Base-by-base conservation (phyloP, 1,140 invertebrate genomes). In the Diorhabda sublineata region DNA sequence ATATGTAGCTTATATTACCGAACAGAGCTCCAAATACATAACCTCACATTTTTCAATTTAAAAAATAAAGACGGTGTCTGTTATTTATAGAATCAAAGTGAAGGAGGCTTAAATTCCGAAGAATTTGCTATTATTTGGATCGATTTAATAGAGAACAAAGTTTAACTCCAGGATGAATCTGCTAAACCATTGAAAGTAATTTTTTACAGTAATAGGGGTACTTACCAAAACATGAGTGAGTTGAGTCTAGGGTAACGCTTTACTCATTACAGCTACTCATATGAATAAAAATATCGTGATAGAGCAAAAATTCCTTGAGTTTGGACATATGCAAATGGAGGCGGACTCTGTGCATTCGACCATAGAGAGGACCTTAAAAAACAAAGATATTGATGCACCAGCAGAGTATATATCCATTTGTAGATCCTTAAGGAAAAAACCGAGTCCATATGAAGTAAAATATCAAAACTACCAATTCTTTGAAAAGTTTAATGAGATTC, bases 1-100 rank as follows among this genome's bases (percentile, higher is more conserved):
- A 73, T 76, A 52, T 73, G 67, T 44, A 61, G 62, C 9, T 42
- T 76, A 6, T 78, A 78, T 60, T 80, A 74, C 65, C 76, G 74
- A 61, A 77, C 71, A 58, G 58, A 69, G 9, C 56, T 69, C 56
- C 59, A 11, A 11, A n/a, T 58, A 26, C 61, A 64, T 43, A 69
- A 63, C 58, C 45, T 68, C 3, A 42, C 11, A 8, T 68, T 63
- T 56, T 65, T 41, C 7, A 52, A 68, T 45, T 42, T 71, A 8
- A 9, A 5, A 6, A 61, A 58, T 65, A 68, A 71, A 58, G 58
- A 68, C 42, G 70, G 61, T 6, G 44, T 44, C 6, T 68, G 64
- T 52, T 71, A 52, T 68, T 11, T 71, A 60, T 71, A 60, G 56
- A 61, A 68, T 56, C 47, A 70, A 52, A 45, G 42, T 8, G 61